These are phyloP conservation scores for Serranus cabrilla DNA, from an alignment of 2,797 vertebrate genomes.

Conservation along the genomic window DNA sequence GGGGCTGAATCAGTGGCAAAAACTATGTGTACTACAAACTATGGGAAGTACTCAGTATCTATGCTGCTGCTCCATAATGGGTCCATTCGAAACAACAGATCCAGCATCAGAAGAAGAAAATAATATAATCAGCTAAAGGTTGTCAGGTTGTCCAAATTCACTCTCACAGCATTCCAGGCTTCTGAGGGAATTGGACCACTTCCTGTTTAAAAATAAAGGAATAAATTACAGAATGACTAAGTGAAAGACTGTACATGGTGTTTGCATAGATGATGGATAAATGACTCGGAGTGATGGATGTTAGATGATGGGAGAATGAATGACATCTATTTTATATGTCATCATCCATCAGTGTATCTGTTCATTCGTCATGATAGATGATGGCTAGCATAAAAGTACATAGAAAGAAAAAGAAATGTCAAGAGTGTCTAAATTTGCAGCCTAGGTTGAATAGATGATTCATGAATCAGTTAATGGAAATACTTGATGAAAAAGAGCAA, in stretches of 20 bases:
- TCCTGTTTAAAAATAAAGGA: neutral
- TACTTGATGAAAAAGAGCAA: constrained; percentile 1
- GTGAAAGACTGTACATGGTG: constrained; percentile 3
- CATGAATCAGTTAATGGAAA: neutral
- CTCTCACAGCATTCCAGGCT: neutral
- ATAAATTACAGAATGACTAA: neutral
- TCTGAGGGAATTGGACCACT: neutral
- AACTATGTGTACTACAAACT: neutral
- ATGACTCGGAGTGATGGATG: constrained; percentile 28
- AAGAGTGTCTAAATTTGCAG: neutral
- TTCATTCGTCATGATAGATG: constrained; percentile 17
- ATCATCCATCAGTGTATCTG: constrained; percentile 29
- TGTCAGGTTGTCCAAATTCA: neutral
- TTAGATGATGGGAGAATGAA: constrained; percentile 21
- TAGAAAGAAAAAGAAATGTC: neutral
- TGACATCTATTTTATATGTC: constrained; percentile 37
- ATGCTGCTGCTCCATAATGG: neutral
- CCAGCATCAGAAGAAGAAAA: neutral
- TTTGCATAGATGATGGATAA: constrained; percentile 30
- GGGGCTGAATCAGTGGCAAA: neutral
- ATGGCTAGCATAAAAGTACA: constrained; percentile 3
- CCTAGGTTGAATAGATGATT: constrained; percentile 14
- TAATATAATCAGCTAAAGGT: neutral
- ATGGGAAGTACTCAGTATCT: neutral
- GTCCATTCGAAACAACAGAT: neutral